Evolutionary conservation across 2,113 vertebrate species (phyloP).

Genomic region (Strix uralensis): DNA sequence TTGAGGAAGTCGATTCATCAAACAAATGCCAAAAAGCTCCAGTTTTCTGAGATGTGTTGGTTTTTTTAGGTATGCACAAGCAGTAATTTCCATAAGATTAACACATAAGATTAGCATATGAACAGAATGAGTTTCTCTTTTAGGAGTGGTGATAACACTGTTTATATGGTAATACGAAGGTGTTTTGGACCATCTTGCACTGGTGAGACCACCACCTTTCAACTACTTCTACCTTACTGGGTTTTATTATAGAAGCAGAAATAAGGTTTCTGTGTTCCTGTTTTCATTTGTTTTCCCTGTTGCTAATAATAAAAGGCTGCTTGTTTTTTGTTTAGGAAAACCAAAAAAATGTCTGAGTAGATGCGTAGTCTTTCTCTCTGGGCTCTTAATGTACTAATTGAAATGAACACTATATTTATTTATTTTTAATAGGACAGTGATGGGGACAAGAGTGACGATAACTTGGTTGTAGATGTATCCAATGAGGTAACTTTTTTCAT

Average conservation of each 20-base stretch:
- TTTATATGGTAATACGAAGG: not conserved
- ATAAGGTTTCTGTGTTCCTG: not conserved
- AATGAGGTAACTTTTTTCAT: slow-evolving; percentile 79
- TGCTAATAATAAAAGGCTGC: not conserved
- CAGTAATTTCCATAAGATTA: not conserved
- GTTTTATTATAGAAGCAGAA: not conserved
- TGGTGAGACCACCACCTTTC: not conserved
- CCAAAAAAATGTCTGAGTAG: not conserved
- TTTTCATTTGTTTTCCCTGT: not conserved
- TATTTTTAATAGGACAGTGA: slow-evolving; percentile 82
- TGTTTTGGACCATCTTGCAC: not conserved
- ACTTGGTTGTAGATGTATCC: slow-evolving; percentile 86
- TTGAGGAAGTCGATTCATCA: not conserved
- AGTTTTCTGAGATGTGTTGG: not conserved
- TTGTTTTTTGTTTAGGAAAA: slow-evolving; percentile 9
- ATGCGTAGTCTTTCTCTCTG: not conserved
- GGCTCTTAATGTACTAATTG: slow-evolving; percentile 37
- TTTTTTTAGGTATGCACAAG: not conserved
- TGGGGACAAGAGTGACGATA: slow-evolving; percentile 87
- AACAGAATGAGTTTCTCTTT: not conserved
- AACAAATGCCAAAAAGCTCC: not conserved
- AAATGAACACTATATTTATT: slow-evolving; percentile 57
- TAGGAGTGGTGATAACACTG: not conserved
- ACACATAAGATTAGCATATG: not conserved
- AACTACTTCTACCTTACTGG: not conserved